Base-by-base conservation (phyloP, 2,888 invertebrate species). In the Thecocarcelia acutangulata region DNA sequence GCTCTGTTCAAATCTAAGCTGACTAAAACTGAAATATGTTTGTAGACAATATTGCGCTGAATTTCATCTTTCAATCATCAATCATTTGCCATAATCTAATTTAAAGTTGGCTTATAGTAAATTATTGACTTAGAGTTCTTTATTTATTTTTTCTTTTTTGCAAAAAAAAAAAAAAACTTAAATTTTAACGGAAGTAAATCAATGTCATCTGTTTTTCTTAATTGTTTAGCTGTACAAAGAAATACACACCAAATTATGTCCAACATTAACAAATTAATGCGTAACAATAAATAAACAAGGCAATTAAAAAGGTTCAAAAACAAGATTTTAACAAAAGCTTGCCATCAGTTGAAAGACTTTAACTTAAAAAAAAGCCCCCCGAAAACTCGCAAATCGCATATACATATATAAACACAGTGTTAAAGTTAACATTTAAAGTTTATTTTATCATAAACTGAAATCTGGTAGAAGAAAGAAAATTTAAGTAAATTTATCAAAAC, bases 221-320 rank as follows among this genome's bases (percentile, higher is more conserved):
- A 40, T 21, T 12, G 0, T 19, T n/a, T 4, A 13, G 17, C 15
- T 28, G 8, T 42, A n/a, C 12, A 54, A 50, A 56, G 2, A 52
- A 52, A 64, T 40, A 44, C 52, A 12, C 42, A 28, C 17, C 21
- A 58, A 74, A 72, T 81, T 77, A 81, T 81, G 77, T 77, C 74
- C 37, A 81, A 58, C 77, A 77, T 81, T 73, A 81, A 77, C 73
- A 84, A n/a, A 84, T 84, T 80, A 77, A 79, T 85, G 78, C 86
- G 86, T 85, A 87, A 87, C 88, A 88, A 88, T 88, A 88, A 88
- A 88, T 88, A 87, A 87, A 85, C 86, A 84, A 86, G 85, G 85
- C 88, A 88, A 88, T 88, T 88, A 88, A 88, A 86, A 88, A 85
- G 84, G 84, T 86, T 52, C 86, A 87, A 87, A 63, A 9, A 66